Evolutionary conservation across 1,140 invertebrate genomes (phyloP), one percentile per base, ranked within the genome.

Genomic region (Diorhabda sublineata): DNA sequence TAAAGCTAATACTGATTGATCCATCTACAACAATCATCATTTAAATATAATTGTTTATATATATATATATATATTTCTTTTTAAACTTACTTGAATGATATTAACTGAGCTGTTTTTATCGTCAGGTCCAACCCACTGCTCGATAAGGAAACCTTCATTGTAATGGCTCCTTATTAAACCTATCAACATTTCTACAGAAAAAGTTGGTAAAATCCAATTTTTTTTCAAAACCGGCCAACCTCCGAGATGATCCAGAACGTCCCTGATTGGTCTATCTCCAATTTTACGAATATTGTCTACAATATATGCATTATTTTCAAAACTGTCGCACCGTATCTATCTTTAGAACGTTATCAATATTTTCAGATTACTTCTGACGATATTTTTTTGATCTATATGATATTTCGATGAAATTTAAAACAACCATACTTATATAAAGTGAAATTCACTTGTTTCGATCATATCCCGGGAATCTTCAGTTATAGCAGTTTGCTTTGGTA

Each of bases 31-130:
- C 5, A 57, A 64, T 64, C 9, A 42, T 8, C 6, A 47, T 64
- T 44, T 26, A 3, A 61, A 8, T 52, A 26, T 52, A 52, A 3
- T 60, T 60, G 81, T 81, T 52, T 52, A 52, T 52, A 52, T 52
- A 52, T n/a, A n/a, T 81, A 4, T 52, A 52, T 52, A 52, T 8
- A 52, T 8, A 52, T 8, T 52, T 52, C 3, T 52, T 52, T 6
- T 2, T 52, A 80, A 80, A 75, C 75, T 83, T 86, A 92, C 91
- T 88, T 94, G 93, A 74, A 95, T 87, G 77, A 95, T 92, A 84
- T 95, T 92, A 70, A 87, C 85, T 42, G 90, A 91, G 74, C 91
- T 93, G 81, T 94, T 93, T 80, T 92, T 93, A 80, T 94, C 92
- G 76, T 94, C 92, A 0, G 92, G 91, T 2, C 91, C 92, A 64